Evolutionary conservation across 2,113 vertebrate species (phyloP).

Genomic region (Lamprologus ornatipinnis): DNA sequence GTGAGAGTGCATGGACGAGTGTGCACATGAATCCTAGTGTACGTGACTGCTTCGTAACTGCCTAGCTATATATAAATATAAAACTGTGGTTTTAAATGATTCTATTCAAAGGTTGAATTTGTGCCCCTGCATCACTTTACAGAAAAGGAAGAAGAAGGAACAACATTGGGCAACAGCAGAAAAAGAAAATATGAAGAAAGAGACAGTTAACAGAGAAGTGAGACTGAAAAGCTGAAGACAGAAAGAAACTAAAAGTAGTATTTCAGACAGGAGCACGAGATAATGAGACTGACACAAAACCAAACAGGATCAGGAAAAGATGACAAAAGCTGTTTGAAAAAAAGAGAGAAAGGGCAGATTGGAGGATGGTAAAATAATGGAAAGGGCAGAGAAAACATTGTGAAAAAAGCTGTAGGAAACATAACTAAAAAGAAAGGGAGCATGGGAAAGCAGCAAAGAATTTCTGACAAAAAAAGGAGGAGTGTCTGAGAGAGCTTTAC

Average conservation of each 20-base stretch:
- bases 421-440: constrained; percentile 29
- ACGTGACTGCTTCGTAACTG: not conserved
- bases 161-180: not conserved
- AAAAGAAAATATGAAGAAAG: not conserved
- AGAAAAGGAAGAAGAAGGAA: not conserved
- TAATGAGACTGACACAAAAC: not conserved
- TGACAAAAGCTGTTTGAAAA: not conserved
- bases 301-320: not conserved
- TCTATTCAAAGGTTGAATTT: not conserved
- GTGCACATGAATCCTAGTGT: not conserved
- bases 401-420: constrained; percentile 27
- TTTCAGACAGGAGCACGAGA: not conserved
- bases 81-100: not conserved
- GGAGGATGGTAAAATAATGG: not conserved
- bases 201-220: not conserved
- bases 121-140: constrained; percentile 4
- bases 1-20: not conserved
- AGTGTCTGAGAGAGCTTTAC: constrained; percentile 42
- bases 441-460: constrained; percentile 48
- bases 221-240: not conserved
- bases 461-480: constrained; percentile 4
- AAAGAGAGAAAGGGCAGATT: not conserved
- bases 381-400: constrained; percentile 14
- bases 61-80: not conserved
- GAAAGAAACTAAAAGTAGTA: not conserved